Evolutionary conservation across 30 jellyfish, hydroid and myxozoan genomes (phyloP).

Genomic region (Mastigias papua): DNA sequence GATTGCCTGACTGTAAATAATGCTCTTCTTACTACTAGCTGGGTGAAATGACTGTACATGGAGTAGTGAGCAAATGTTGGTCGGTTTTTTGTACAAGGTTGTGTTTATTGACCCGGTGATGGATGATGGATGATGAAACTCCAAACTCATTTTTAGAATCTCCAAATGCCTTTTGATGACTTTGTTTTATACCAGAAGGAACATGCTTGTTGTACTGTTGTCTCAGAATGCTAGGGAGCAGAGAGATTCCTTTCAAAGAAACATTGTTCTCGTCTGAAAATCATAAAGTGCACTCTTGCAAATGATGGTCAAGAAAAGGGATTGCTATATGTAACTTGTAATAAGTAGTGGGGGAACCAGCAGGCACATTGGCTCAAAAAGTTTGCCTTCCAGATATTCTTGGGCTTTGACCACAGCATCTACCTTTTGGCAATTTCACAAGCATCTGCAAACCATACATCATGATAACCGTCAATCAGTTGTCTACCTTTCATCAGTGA

Average conservation of each 20-base stretch:
- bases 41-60: too few species aligned
- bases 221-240: neutral
- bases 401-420: slow-evolving; percentile 1
- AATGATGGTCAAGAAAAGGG: slow-evolving; percentile 9
- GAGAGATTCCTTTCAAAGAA: neutral
- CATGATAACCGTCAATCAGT: neutral
- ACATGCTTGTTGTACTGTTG: too few species aligned
- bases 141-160: too few species aligned
- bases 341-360: neutral
- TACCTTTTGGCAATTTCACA: neutral
- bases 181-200: too few species aligned
- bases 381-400: slow-evolving; percentile 3
- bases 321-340: neutral
- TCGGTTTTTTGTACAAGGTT: too few species aligned
- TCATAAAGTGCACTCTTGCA: neutral
- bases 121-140: too few species aligned
- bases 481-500: neutral
- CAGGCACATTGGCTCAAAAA: neutral
- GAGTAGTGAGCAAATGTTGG: too few species aligned
- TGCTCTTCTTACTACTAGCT: too few species aligned
- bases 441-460: slow-evolving; percentile 6
- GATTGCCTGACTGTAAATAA: too few species aligned
- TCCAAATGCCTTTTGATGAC: too few species aligned
- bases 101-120: too few species aligned
- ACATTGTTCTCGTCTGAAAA: neutral